Conservation (phyloP, 35 echinoderm and acorn worm species). For the Stichopus chloronotus region DNA sequence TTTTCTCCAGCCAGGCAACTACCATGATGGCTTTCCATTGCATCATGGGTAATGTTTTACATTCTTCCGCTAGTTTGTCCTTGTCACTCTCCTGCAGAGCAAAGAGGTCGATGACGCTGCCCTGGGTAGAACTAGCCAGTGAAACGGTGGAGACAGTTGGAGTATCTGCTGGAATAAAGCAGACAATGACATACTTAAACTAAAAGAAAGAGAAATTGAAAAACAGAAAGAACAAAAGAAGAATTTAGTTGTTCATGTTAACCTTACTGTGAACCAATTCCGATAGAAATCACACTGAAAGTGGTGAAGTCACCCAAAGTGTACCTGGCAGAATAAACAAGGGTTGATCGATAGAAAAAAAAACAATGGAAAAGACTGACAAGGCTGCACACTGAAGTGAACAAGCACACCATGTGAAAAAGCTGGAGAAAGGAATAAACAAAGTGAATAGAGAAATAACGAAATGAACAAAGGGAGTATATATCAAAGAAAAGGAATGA, state of each 20-base stretch:
- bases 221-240: constrained; percentile 13
- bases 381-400: too few species aligned
- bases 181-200: neutral
- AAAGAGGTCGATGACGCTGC: constrained; percentile 72
- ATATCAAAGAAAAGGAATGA: too few species aligned
- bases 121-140: constrained; percentile 64
- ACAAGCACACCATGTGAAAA: too few species aligned
- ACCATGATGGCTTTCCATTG: constrained; percentile 99
- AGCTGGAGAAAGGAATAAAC: too few species aligned
- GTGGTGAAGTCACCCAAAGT: too few species aligned
- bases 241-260: neutral
- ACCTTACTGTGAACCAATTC: too few species aligned
- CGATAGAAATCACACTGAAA: too few species aligned
- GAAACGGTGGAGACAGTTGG: constrained; percentile 33
- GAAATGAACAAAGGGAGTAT: too few species aligned
- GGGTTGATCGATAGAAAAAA: too few species aligned
- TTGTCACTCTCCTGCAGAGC: constrained; percentile 90
- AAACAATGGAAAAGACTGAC: too few species aligned
- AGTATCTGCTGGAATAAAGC: constrained; percentile 68
- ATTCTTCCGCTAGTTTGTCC: constrained; percentile 75
- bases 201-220: neutral
- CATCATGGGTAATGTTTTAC: constrained; percentile 82
- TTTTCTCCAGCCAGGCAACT: constrained; percentile 88
- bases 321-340: too few species aligned
- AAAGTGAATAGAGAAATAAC: too few species aligned